Percentiles rank a stretch among this genome's conserved stretches.
Conservation (phyloP, 2,113 vertebrate genomes). For the Dolichotis patagonum region DNA sequence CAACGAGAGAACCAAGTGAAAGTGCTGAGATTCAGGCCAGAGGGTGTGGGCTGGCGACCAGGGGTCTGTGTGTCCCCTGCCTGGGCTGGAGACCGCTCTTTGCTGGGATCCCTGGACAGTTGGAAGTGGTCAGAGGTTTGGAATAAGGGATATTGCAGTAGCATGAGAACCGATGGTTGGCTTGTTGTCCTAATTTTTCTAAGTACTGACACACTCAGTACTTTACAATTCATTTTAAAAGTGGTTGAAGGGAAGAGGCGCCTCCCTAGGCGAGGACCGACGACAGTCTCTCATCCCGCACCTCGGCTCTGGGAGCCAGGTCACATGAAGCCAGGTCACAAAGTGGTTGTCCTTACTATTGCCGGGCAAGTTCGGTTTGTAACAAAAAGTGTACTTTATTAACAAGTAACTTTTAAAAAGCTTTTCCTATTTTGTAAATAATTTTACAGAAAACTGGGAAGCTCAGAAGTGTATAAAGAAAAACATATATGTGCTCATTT, state of each 20-base stretch:
- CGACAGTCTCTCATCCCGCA: background rate
- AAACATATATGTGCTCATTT: background rate
- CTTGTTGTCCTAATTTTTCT: slow-evolving; percentile 15
- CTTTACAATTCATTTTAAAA: slow-evolving; percentile 52
- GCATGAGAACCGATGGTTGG: slow-evolving; percentile 13
- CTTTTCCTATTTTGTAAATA: background rate
- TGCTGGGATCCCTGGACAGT: background rate
- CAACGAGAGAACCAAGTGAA: background rate
- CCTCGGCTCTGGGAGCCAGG: background rate
- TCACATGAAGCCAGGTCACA: background rate
- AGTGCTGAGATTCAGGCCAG: slow-evolving; percentile 9
- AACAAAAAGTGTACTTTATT: background rate
- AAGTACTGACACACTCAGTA: background rate
- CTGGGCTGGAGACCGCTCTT: background rate
- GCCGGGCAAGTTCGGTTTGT: slow-evolving; percentile 10
- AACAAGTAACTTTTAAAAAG: background rate
- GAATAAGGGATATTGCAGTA: background rate
- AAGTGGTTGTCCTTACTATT: background rate
- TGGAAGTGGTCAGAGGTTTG: slow-evolving; percentile 40
- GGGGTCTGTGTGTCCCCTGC: background rate
- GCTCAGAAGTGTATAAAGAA: slow-evolving; percentile 20
- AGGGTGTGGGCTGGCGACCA: background rate
- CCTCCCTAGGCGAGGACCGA: background rate
- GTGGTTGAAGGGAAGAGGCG: background rate
- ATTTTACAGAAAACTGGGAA: slow-evolving; percentile 45